A percentile compares a stretch with the other conserved stretches of the same genome.
Conservation (phyloP, 2,888 invertebrate genomes). For the Charanyca ferruginea region DNA sequence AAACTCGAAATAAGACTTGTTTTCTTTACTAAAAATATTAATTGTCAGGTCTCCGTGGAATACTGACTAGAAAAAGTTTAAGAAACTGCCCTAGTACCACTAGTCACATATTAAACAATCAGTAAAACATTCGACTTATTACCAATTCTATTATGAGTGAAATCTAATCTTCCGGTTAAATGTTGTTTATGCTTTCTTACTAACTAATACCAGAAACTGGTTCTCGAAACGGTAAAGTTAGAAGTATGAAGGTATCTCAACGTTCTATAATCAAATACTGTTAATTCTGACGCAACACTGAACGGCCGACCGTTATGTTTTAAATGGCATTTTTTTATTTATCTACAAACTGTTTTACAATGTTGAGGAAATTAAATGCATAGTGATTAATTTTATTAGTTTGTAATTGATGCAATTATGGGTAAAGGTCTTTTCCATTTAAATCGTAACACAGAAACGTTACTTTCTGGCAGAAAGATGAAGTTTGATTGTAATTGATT, state of each 20-base stretch:
- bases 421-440: too few relatives aligned
- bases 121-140: background rate
- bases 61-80: too few relatives aligned
- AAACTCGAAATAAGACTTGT: too few relatives aligned
- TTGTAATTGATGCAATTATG: too few relatives aligned
- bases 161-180: background rate
- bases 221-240: conserved; percentile 42
- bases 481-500: too few relatives aligned
- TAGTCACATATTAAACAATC: too few relatives aligned
- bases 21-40: too few relatives aligned
- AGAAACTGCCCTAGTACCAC: too few relatives aligned
- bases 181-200: background rate
- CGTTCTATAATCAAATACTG: conserved; percentile 23
- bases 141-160: background rate
- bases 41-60: too few relatives aligned
- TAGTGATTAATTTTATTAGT: too few relatives aligned
- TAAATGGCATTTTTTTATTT: conserved; percentile 18
- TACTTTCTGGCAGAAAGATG: too few relatives aligned
- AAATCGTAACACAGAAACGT: too few relatives aligned
- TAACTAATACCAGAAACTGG: conserved; percentile 20
- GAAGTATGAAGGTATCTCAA: background rate
- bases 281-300: conserved; percentile 30
- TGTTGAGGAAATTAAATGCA: conserved; percentile 2
- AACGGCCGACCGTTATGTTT: conserved; percentile 29
- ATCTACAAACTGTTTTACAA: background rate